Evolutionary conservation across 2,113 vertebrate genomes (phyloP), one percentile per base, ranked within the genome.

Genomic region (Erythrocercus mccallii): DNA sequence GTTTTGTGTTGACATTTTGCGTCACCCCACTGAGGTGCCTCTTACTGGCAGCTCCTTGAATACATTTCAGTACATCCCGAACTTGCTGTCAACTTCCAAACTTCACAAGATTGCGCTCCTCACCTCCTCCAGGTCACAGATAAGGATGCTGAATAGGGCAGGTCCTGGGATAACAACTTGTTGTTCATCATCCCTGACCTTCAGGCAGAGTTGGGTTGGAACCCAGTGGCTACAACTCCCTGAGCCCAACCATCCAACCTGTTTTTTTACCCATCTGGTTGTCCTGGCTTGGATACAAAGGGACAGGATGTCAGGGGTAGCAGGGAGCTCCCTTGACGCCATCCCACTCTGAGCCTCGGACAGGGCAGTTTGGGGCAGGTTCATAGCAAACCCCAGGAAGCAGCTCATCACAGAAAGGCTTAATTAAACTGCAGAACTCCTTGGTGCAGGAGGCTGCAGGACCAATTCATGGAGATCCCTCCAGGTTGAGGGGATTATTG

Each of bases 281-380:
- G 74, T 82, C 38, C 69, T 66, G 38, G 15, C 48, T 70, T 47
- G 40, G 27, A 21, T 56, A 33, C 24, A 64, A 30, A 27, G 27
- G 33, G 38, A 7, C 7, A 51, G 53, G 57, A 6, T 89, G 47
- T 30, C 44, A 74, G 27, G 40, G 28, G 48, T 62, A 70, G 21
- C 20, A 30, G 62, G 69, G 18, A 80, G 11, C 42, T 37, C 54
- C 51, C 28, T 38, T 56, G 6, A 13, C 65, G 33, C 27, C 4
- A 0, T 53, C 38, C 37, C 8, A 4, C 33, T 73, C 31, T 33
- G 47, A 33, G 31, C 40, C 14, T 72, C 0, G 0, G 40, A 12
- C 5, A 1, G 30, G 16, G 7, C 58, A 54, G 13, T 33, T 33
- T 50, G 35, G 50, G 27, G 7, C 33, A 58, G 47, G 20, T 54